Base-by-base conservation (phyloP, 1,140 invertebrate genomes). In the Drosophila tani region DNA sequence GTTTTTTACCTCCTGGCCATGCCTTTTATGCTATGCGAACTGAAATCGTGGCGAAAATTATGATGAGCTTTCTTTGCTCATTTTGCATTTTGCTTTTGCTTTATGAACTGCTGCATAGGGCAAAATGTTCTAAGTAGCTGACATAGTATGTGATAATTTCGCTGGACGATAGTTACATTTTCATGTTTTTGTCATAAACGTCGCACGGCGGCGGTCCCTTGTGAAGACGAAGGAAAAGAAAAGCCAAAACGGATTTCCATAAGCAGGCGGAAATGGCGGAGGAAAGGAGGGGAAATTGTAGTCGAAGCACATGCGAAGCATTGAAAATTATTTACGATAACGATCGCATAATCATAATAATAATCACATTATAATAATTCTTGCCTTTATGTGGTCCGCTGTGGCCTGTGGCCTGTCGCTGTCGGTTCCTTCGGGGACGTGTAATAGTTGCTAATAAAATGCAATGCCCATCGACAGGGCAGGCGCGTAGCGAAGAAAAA, bases 301-400 rank as follows among this genome's bases (percentile, higher is more conserved):
- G 85, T 91, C 82, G 71, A 85, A 77, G 86, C 82, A 82, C 82
- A 91, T 79, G 86, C 85, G 81, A 66, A 83, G 76, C 85, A 91
- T 85, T 86, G 82, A 82, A 90, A 90, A 90, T 90, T 90, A 85
- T 90, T 90, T 90, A 90, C 86, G 85, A 90, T 90, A 90, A 90
- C 75, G 85, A 91, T 90, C 81, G 86, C 85, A 90, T 90, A 91
- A 90, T 90, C 85, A 90, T 90, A 90, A 90, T 90, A 90, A 90
- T 90, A 90, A 91, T 90, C 85, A 90, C 85, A 90, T 90, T 91
- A 90, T 90, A 90, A 90, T 90, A 90, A 90, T 90, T 90, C 86
- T 85, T 85, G 67, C 75, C 85, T 91, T 90, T 91, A 85, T 91
- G 83, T 40, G 53, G 80, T 67, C 60, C 71, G 70, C 53, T 45